A percentile compares a stretch with the other conserved stretches of the same genome.
phyloP scores from a whole-genome alignment of 1,140 invertebrate species.

The Phthorimaea operculella region DNA sequence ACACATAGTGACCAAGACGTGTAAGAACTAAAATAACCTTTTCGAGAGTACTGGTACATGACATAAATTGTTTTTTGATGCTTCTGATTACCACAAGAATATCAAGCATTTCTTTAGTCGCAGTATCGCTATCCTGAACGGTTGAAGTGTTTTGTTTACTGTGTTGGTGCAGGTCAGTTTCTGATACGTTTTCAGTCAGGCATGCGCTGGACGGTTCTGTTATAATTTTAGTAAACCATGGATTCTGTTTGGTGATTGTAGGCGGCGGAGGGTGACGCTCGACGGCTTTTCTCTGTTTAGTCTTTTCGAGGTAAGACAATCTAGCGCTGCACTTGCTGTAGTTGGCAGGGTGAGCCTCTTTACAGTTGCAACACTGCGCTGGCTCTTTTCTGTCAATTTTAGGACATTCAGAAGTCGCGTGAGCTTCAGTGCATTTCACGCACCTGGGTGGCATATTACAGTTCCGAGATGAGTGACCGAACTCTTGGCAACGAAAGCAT shows the following conservation, averaged over 20 bases:
- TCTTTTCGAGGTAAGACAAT: neutral
- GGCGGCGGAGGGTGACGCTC: neutral
- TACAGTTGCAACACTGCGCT: constrained; percentile 1
- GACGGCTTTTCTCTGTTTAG: neutral
- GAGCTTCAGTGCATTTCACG: constrained; percentile 4
- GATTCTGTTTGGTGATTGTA: neutral
- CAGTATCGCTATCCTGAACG: neutral
- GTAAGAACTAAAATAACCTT: constrained; percentile 4
- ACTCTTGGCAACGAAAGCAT: neutral
- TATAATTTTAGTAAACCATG: neutral
- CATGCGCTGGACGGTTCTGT: neutral
- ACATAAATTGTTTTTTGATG: neutral
- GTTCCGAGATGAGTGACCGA: neutral
- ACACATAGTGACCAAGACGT: constrained; percentile 4
- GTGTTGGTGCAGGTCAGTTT: neutral
- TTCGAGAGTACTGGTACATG: neutral
- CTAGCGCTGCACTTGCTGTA: neutral
- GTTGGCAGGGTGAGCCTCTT: constrained; percentile 1
- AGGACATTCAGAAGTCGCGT: neutral
- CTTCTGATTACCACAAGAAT: neutral
- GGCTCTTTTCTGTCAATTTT: neutral
- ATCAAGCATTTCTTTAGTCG: neutral
- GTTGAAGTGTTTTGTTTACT: neutral
- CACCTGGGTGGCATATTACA: neutral
- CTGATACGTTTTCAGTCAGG: neutral